Evolutionary conservation across 2,888 invertebrate genomes (phyloP), one percentile per base, ranked within the genome.

Genomic region (Acanthococcus lagerstroemiae): DNA sequence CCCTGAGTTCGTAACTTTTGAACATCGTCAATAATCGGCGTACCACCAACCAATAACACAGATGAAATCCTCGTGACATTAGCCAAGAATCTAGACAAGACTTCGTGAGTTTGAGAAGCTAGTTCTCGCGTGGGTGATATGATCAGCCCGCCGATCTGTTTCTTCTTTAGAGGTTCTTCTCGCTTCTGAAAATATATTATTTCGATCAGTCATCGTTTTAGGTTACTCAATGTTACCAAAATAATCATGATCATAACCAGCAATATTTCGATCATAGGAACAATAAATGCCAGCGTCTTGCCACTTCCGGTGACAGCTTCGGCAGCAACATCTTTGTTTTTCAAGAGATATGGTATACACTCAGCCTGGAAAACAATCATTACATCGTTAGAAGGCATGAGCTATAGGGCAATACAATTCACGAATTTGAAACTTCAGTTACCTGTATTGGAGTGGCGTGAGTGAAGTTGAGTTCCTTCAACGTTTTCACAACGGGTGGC

Each of bases 301-400:
- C 99, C 99, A 70, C 96, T 96, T 3, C 99, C 99, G 1, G 99
- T 99, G 0, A 97, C 93, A 3, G 99, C 97, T 78, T 99, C 96
- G 0, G 91, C 97, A 0, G 93, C 95, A 15, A 99, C 95, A 81
- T 99, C 99, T 77, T 95, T 96, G 72, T 90, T 89, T 7, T 84
- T 83, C 61, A 99, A 80, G 63, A 94, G 79, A 55, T 69, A 66
- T n/a, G 71, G 73, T 27, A 73, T 72, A 57, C 71, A 72, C 50
- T 71, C 71, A 6, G 71, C 72, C 71, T 73, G 71, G 17, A 83
- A 66, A 7, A 27, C 12, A 60, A 65, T 19, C 17, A 37, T 26
- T 27, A n/a, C 3, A 4, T 26, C 17, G 5, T 54, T 21, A 54
- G 3, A 27, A n/a, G n/a, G 26, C 2, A 55, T 17, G 37, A 21